Evolutionary conservation across 2,888 invertebrate genomes (phyloP), one percentile per base, ranked within the genome.

Genomic region (Trachelus tabidus): DNA sequence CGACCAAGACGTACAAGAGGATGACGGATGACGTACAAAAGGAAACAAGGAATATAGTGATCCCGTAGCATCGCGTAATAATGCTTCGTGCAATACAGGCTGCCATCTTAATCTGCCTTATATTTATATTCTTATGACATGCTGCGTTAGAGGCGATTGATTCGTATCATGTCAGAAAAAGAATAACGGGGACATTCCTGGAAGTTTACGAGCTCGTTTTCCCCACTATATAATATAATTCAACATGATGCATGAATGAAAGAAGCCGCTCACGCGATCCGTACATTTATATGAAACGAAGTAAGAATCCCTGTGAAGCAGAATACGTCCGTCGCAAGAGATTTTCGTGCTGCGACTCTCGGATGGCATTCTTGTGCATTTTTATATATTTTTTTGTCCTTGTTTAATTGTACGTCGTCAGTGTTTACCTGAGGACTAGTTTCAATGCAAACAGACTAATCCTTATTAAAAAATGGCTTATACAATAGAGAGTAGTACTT

Each of bases 401-500:
- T 56, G 56, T 56, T 56, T 56, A 56, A 56, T 56, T 56, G 56
- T 56, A 56, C 56, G 56, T 56, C 56, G 56, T 56, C 56, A 23
- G 56, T 56, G 9, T 56, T 23, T 23, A 56, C 56, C 23, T 56
- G 56, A 15, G 56, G 9, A 56, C 1, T 56, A 56, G 23, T 56
- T 56, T 56, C 2, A 56, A 56, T 56, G 56, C 56, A 56, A 56
- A 56, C 56, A 23, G 56, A 56, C 9, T 23, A 56, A 23, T 56
- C 56, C 23, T 15, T 15, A 9, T 56, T 56, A 23, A 15, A 23
- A 15, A 56, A 6, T 56, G 12, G 12, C 31, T 71, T 23, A 34
- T 15, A 71, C 71, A 34, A 34, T 6, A 71, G 71, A 71, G 71
- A 71, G 71, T 71, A 71, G 71, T 71, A 71, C 33, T 71, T 33